Percentiles rank a stretch among this genome's conserved stretches.
These are phyloP conservation scores for Melanotaenia duboulayi DNA, from an alignment of 2,113 vertebrate genomes.

Conservation along the genomic window DNA sequence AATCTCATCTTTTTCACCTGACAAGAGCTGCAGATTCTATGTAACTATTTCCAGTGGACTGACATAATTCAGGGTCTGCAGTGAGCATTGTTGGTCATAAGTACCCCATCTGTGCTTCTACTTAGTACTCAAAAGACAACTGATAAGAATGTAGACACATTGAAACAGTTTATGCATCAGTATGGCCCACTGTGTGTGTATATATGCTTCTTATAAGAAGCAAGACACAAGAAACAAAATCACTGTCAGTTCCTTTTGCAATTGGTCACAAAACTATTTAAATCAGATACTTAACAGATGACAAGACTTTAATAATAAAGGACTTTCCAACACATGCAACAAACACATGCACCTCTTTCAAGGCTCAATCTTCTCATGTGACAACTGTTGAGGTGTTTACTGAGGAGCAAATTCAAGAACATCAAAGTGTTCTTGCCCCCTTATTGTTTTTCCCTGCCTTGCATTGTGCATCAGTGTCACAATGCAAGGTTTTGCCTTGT, in stretches of 20 bases:
- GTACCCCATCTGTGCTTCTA: slow-evolving; percentile 27
- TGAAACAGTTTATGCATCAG: slow-evolving; percentile 21
- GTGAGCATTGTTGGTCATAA: slow-evolving; percentile 37
- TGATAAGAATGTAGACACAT: slow-evolving; percentile 44
- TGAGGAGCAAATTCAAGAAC: slow-evolving; percentile 1
- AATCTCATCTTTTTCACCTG: not conserved
- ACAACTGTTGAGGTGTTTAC: slow-evolving; percentile 24
- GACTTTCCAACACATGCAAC: slow-evolving; percentile 25
- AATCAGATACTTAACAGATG: slow-evolving; percentile 68
- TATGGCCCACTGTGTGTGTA: not conserved
- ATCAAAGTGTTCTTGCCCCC: not conserved
- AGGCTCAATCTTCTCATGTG: slow-evolving; percentile 38
- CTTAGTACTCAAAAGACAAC: slow-evolving; percentile 37
- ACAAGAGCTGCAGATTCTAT: slow-evolving; percentile 14
- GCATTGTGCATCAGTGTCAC: slow-evolving; percentile 46
- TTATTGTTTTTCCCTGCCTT: not conserved
- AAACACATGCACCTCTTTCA: slow-evolving; percentile 38
- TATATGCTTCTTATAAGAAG: slow-evolving; percentile 18
- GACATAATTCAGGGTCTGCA: slow-evolving; percentile 27
- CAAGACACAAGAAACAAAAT: slow-evolving; percentile 48
- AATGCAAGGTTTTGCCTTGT: slow-evolving; percentile 56
- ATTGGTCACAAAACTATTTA: slow-evolving; percentile 57
- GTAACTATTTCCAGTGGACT: slow-evolving; percentile 28
- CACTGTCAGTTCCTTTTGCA: slow-evolving; percentile 53
- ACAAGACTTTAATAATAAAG: slow-evolving; percentile 59